Conservation (phyloP, 2,797 vertebrate species). For the Choloepus didactylus region DNA sequence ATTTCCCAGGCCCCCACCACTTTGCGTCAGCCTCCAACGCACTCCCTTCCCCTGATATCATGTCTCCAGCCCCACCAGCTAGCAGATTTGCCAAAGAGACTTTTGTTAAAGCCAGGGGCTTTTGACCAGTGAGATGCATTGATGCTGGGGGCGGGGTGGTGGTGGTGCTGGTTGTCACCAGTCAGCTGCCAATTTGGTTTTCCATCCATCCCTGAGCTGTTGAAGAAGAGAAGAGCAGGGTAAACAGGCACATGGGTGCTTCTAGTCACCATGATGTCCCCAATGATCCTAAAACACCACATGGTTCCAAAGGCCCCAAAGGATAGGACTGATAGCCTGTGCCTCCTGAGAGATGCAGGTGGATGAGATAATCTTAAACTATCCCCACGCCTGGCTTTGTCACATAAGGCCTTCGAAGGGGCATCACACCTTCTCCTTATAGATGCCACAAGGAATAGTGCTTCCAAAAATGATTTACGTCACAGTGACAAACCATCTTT, state of each 20-base stretch:
- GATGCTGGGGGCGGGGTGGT: neutral
- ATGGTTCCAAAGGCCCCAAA: neutral
- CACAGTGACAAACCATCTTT: neutral
- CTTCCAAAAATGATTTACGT: neutral
- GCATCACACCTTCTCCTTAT: neutral
- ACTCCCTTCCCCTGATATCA: neutral
- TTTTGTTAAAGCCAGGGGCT: constrained; percentile 37
- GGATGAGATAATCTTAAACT: neutral
- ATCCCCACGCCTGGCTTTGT: neutral
- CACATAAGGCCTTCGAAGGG: neutral
- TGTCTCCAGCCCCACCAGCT: neutral
- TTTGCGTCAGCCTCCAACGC: neutral
- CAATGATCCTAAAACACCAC: neutral
- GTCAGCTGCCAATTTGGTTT: neutral
- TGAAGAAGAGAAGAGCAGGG: neutral
- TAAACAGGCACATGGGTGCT: neutral
- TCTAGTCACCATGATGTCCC: neutral
- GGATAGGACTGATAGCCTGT: neutral
- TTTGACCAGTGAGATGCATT: neutral
- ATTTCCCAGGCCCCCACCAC: constrained; percentile 54
- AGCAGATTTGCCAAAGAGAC: constrained; percentile 38
- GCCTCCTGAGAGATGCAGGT: neutral
- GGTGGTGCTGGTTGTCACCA: neutral
- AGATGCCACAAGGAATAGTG: neutral
- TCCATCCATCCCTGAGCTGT: neutral